These are phyloP conservation scores for Microctonus aethiopoides DNA, from an alignment of 2,888 invertebrate species.

Conservation along the genomic window DNA sequence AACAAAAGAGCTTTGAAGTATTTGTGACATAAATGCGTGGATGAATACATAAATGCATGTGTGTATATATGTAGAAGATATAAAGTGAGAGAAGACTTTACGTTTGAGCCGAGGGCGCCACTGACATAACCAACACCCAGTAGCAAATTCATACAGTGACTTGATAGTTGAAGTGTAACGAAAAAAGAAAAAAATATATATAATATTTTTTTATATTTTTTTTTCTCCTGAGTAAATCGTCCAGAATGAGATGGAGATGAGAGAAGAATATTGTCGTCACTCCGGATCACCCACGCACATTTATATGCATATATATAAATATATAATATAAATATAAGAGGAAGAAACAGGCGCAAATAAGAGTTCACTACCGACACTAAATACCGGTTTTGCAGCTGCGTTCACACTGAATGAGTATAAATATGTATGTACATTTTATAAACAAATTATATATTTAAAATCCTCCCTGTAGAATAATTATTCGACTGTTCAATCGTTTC, in stretches of 20 bases:
- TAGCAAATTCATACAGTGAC: neutral
- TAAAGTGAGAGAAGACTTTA: neutral
- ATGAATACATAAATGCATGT: neutral
- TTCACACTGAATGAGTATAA: slow-evolving; percentile 26
- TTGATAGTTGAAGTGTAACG: slow-evolving; percentile 33
- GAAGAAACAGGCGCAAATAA: slow-evolving; percentile 42
- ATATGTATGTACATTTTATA: neutral
- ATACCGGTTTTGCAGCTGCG: slow-evolving; percentile 51
- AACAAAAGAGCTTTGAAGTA: neutral
- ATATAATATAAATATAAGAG: too few relatives aligned
- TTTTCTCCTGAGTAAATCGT: neutral
- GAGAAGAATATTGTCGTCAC: slow-evolving; percentile 11
- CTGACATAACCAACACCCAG: neutral
- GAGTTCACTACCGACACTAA: slow-evolving; percentile 49
- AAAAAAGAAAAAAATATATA: slow-evolving; percentile 26
- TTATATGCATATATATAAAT: slow-evolving; percentile 18
- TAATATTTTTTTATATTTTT: neutral
- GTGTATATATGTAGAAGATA: neutral
- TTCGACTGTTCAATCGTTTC: too few relatives aligned
- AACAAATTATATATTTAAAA: too few relatives aligned
- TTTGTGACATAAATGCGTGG: neutral
- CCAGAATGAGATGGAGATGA: slow-evolving; percentile 22
- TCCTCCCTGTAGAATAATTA: too few relatives aligned
- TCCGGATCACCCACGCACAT: slow-evolving; percentile 24
- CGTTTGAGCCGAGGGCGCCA: neutral